phyloP scores from a whole-genome alignment of 2,888 invertebrate species.

The Meandrusa payeni region DNA sequence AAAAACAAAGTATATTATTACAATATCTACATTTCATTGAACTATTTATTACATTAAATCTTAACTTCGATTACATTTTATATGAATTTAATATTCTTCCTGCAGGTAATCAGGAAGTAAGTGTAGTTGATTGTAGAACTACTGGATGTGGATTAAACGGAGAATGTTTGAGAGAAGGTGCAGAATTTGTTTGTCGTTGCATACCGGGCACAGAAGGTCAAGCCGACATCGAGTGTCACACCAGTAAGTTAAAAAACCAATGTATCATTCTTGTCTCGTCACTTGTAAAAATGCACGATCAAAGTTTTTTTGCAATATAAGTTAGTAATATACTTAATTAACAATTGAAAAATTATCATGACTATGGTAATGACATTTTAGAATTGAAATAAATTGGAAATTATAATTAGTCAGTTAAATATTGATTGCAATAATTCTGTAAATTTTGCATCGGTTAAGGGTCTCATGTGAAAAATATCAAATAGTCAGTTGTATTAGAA shows the following conservation, averaged over 20 bases:
- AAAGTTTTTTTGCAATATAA: constrained; percentile 27
- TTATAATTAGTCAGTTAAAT: too few species aligned
- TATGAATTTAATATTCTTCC: constrained; percentile 20
- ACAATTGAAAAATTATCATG: too few species aligned
- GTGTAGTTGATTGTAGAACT: constrained; percentile 88
- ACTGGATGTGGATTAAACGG: constrained; percentile 92
- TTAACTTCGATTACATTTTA: background rate
- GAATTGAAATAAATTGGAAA: too few species aligned
- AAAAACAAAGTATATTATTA: too few species aligned
- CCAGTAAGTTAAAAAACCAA: constrained; percentile 58
- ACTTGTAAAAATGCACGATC: constrained; percentile 78
- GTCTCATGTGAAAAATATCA: background rate
- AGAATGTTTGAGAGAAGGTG: constrained; percentile 92
- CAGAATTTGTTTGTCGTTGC: constrained; percentile 91
- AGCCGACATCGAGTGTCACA: constrained; percentile 86
- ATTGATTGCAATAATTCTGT: constrained; percentile 11
- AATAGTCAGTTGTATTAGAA: too few species aligned
- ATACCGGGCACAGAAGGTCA: constrained; percentile 87
- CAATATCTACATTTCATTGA: too few species aligned
- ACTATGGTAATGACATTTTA: too few species aligned
- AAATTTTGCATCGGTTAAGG: constrained; percentile 17
- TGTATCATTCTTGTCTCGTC: constrained; percentile 34
- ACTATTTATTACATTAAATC: too few species aligned
- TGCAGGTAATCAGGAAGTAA: constrained; percentile 80
- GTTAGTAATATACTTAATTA: too few species aligned